Evolutionary conservation across 1,140 invertebrate species (phyloP).

Genomic region (Homalodisca vitripennis): DNA sequence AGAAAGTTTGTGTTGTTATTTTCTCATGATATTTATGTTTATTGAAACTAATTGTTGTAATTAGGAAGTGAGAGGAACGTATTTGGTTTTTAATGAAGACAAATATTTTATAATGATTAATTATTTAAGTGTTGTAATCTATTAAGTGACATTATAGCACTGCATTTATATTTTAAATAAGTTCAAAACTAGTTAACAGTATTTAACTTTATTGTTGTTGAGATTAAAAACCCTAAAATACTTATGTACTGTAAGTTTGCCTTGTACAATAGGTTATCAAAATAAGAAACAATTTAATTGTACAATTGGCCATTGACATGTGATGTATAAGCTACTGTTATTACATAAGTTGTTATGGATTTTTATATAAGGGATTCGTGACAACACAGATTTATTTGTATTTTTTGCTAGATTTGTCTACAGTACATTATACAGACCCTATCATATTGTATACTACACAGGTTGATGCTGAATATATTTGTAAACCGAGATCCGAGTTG

Average conservation of each 20-base stretch:
- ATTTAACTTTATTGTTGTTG: neutral
- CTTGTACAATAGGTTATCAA: neutral
- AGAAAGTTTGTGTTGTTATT: no score
- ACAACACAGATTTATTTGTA: slow-evolving; percentile 1
- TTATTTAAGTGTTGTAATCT: no score
- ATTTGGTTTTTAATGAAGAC: no score
- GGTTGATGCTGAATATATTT: slow-evolving; percentile 16
- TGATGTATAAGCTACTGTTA: slow-evolving; percentile 11
- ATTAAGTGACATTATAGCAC: no score
- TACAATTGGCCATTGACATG: slow-evolving; percentile 5
- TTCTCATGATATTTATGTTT: no score
- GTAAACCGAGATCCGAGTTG: neutral
- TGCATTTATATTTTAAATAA: slow-evolving; percentile 2
- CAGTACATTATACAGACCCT: slow-evolving; percentile 9
- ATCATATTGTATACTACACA: slow-evolving; percentile 12
- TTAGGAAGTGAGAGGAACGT: no score
- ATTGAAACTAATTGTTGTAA: no score
- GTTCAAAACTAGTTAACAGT: slow-evolving; percentile 10
- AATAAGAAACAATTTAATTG: slow-evolving; percentile 5
- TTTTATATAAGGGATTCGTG: slow-evolving; percentile 7
- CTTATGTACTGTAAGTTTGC: slow-evolving; percentile 13
- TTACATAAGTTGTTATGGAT: slow-evolving; percentile 2
- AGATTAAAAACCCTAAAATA: slow-evolving; percentile 2
- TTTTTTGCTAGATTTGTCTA: slow-evolving; percentile 18
- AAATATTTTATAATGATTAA: no score